These are phyloP conservation scores for Sylvicapra grimmia DNA, from an alignment of 2,113 vertebrate species.

Conservation along the genomic window DNA sequence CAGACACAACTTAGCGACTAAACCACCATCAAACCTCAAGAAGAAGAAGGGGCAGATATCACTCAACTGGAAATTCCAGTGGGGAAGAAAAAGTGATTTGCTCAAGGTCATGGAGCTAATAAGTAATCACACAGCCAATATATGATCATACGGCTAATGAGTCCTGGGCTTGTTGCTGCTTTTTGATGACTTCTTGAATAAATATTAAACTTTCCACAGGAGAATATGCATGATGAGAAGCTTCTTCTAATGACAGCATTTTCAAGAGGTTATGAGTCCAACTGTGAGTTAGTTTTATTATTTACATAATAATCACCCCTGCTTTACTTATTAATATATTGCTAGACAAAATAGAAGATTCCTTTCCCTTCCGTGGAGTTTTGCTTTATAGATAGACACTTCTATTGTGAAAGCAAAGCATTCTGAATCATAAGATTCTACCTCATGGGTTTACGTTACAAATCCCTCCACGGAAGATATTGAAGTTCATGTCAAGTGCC, in stretches of 20 bases:
- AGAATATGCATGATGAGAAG: background rate
- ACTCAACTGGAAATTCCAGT: background rate
- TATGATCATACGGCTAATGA: background rate
- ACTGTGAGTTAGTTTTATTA: background rate
- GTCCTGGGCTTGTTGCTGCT: background rate
- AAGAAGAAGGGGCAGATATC: background rate
- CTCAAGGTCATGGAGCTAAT: background rate
- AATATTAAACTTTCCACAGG: background rate
- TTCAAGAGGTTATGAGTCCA: background rate
- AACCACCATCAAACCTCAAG: background rate
- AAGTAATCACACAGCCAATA: background rate
- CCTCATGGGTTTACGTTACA: background rate
- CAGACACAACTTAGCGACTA: background rate
- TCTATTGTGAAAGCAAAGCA: constrained; percentile 10
- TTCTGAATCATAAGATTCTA: background rate
- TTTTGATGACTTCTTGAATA: constrained; percentile 20
- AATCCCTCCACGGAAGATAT: background rate
- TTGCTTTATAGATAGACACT: background rate
- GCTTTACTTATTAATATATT: background rate
- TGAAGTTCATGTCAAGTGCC: background rate
- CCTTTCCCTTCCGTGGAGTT: background rate
- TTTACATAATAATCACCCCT: background rate
- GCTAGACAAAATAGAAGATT: background rate
- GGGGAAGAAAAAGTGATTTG: background rate
- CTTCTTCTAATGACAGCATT: background rate